Evolutionary conservation across 2,113 vertebrate genomes (phyloP).

Genomic region (Pangasianodon hypophthalmus): DNA sequence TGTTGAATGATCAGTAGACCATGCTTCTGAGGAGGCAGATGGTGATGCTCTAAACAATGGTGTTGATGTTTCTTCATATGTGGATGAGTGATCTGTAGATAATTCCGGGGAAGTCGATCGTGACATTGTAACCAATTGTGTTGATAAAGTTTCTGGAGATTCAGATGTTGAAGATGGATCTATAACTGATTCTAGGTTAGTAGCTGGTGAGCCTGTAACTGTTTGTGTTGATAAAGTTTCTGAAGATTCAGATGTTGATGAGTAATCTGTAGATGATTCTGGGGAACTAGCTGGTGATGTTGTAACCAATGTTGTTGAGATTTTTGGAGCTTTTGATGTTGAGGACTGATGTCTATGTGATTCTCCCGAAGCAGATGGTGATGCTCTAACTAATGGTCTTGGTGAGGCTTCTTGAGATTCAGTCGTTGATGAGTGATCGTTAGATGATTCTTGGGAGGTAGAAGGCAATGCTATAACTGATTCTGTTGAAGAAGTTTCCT

Average conservation of each 20-base stretch:
- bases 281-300: neutral
- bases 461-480: neutral
- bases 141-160: neutral
- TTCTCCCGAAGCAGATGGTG: neutral
- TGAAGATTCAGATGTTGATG: neutral
- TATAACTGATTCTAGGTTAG: neutral
- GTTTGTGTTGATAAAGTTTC: neutral
- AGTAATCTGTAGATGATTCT: neutral
- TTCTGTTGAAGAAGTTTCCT: neutral
- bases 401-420: too few species aligned
- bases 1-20: too few species aligned
- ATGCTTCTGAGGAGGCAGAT: too few species aligned
- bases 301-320: neutral
- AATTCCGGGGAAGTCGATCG: neutral
- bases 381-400: too few species aligned
- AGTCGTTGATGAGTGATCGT: too few species aligned
- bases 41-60: too few species aligned
- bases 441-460: too few species aligned
- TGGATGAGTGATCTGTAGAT: neutral
- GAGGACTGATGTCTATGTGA: neutral
- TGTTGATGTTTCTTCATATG: too few species aligned
- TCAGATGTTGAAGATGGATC: neutral
- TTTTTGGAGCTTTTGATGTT: neutral
- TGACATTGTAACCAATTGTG: neutral
- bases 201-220: neutral